These are phyloP conservation scores for Anabacerthia variegaticeps DNA, from an alignment of 2,797 vertebrate genomes.

Conservation along the genomic window DNA sequence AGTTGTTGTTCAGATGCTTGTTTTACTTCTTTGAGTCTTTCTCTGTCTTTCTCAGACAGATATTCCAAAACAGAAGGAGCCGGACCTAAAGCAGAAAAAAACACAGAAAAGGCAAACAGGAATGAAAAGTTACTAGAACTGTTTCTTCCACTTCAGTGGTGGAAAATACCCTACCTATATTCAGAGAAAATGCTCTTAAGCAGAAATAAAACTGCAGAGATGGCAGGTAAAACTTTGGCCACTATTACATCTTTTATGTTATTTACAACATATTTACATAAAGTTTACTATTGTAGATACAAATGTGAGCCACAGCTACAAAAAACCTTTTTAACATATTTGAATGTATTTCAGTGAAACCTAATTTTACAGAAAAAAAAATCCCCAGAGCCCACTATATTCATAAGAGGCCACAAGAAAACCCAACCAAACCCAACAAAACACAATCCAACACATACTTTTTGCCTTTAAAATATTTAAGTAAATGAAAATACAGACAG, in stretches of 20 bases:
- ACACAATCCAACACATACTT: neutral
- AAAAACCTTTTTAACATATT: neutral
- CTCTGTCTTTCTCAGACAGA: constrained; percentile 84
- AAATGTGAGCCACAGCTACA: neutral
- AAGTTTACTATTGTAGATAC: neutral
- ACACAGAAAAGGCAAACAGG: neutral
- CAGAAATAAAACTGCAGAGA: neutral
- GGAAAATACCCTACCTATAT: neutral
- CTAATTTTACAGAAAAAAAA: neutral
- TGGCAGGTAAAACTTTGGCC: neutral
- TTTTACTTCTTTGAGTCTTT: constrained; percentile 82
- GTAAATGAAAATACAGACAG: neutral
- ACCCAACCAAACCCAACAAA: neutral
- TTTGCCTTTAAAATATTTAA: neutral
- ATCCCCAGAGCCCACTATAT: neutral
- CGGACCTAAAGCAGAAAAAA: constrained; percentile 77
- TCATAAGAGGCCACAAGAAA: neutral
- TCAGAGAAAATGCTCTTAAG: neutral
- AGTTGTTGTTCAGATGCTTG: constrained; percentile 67
- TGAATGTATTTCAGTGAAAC: neutral
- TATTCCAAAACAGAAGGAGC: constrained; percentile 88
- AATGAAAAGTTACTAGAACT: neutral
- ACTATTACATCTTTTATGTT: neutral
- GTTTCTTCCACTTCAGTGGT: neutral
- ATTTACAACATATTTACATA: neutral